phyloP scores from a whole-genome alignment of 2,888 invertebrate genomes.

The Onthophagus sagittarius region DNA sequence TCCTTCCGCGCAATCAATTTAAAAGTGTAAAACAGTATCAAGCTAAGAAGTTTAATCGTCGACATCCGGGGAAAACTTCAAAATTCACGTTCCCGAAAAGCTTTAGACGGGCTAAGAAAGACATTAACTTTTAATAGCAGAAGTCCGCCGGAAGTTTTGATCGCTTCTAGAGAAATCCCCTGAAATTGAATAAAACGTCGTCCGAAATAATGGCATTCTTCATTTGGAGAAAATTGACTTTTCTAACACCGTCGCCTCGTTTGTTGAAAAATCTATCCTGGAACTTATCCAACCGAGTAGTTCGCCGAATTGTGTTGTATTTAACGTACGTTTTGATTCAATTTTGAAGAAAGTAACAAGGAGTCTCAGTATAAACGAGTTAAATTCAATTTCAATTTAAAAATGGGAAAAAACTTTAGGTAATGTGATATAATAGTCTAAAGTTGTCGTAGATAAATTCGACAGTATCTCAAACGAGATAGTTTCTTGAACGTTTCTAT shows the following conservation, averaged over 20 bases:
- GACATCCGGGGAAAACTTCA: background rate
- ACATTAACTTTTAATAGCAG: background rate
- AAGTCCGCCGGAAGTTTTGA: background rate
- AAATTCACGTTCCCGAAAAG: background rate
- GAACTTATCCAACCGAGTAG: background rate
- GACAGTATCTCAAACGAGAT: too few species aligned
- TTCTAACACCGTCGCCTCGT: background rate
- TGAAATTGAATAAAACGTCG: background rate
- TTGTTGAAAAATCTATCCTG: background rate
- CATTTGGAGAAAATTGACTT: background rate
- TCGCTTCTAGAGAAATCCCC: background rate
- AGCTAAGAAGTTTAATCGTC: background rate
- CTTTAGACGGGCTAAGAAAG: background rate
- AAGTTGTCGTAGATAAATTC: too few species aligned
- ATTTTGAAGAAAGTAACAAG: too few species aligned
- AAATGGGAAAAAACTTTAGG: too few species aligned
- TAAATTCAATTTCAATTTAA: too few species aligned
- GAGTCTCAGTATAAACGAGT: too few species aligned
- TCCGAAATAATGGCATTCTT: background rate
- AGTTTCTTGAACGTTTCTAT: too few species aligned
- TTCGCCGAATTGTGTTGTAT: too few species aligned
- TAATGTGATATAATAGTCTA: too few species aligned
- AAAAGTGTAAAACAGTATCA: background rate
- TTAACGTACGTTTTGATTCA: too few species aligned
- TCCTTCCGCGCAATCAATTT: background rate